These are phyloP conservation scores for Ursus arctos DNA, from an alignment of 2,113 vertebrate species.

Conservation along the genomic window DNA sequence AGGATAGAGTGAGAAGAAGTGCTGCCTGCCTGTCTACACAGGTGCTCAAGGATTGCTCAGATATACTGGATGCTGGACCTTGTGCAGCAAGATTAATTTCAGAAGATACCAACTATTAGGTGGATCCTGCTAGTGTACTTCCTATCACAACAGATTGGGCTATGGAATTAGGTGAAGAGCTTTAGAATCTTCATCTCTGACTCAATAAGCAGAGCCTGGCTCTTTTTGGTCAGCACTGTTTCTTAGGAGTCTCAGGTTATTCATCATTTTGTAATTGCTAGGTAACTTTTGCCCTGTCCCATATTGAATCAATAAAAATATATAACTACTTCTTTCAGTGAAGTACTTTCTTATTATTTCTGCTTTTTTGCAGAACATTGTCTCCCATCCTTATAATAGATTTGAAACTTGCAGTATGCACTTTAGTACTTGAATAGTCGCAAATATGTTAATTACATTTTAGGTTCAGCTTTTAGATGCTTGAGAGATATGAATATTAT, in stretches of 20 bases:
- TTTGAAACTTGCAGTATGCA: background rate
- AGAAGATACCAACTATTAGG: background rate
- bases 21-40: background rate
- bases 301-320: background rate
- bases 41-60: background rate
- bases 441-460: background rate
- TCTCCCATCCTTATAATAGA: background rate
- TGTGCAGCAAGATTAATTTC: background rate
- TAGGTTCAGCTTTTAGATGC: background rate
- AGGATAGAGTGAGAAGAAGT: background rate
- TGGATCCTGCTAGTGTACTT: background rate
- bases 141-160: background rate
- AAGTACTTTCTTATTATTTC: background rate
- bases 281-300: background rate
- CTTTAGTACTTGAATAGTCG: background rate
- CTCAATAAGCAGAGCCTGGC: background rate
- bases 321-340: background rate
- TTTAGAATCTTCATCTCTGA: background rate
- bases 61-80: background rate
- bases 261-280: background rate
- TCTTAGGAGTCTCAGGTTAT: background rate
- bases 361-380: background rate
- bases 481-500: background rate
- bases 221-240: background rate
- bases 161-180: background rate